A percentile compares a stretch with the other conserved stretches of the same genome.
phyloP scores from a whole-genome alignment of 2,113 vertebrate species.

The Eudyptes chrysolophus region DNA sequence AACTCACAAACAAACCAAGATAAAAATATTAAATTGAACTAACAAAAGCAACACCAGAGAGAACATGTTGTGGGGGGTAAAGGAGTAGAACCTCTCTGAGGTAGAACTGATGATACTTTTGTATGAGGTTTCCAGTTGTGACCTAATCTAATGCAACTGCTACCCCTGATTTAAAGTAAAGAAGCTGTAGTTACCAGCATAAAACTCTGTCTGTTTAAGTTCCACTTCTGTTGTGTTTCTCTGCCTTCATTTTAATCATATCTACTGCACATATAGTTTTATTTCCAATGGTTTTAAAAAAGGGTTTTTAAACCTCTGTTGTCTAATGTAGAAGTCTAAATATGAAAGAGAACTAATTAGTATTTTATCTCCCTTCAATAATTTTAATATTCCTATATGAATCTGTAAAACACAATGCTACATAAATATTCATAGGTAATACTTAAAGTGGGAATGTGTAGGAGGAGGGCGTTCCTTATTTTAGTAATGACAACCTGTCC shows the following conservation, averaged over 20 bases:
- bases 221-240: background rate
- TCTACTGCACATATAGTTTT: rapidly evolving
- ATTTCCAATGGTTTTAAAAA: background rate
- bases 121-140: background rate
- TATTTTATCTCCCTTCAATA: background rate
- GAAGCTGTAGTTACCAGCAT: background rate
- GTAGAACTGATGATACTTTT: background rate
- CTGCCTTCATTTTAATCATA: background rate
- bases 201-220: background rate
- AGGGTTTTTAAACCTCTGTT: background rate
- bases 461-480: background rate
- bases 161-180: background rate
- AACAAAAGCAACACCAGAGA: background rate
- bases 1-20: background rate
- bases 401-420: background rate
- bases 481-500: background rate
- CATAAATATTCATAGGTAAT: background rate
- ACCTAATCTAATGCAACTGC: background rate
- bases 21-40: background rate
- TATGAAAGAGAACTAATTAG: background rate
- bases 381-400: background rate
- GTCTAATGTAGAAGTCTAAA: background rate
- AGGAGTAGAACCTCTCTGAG: background rate
- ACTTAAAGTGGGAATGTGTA: background rate
- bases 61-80: background rate